Percentiles rank a stretch among this genome's conserved stretches.
These are phyloP conservation scores for Dorcus hopei DNA, from an alignment of 2,888 invertebrate genomes.

Conservation along the genomic window DNA sequence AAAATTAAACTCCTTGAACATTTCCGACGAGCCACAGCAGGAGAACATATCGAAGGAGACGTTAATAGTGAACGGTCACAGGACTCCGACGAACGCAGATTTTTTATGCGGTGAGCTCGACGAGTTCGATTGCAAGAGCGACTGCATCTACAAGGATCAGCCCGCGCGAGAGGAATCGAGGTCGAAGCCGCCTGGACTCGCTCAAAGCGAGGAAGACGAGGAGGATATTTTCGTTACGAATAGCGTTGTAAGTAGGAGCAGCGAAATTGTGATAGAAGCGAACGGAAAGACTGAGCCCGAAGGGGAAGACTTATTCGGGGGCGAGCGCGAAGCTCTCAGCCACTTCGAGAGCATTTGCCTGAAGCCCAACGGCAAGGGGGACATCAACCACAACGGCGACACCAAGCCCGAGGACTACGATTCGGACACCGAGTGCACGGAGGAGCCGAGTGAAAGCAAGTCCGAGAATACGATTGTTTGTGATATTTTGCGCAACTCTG, in stretches of 20 bases:
- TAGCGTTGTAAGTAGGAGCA: background rate
- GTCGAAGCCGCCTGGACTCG: constrained; percentile 46
- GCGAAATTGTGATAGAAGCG: background rate
- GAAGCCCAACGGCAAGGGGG: constrained; percentile 21
- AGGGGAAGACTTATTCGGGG: background rate
- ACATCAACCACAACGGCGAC: constrained; percentile 28
- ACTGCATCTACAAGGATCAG: constrained; percentile 41
- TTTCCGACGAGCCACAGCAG: constrained; percentile 10
- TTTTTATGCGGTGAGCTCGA: constrained; percentile 33
- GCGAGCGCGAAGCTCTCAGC: constrained; percentile 13
- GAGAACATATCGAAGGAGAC: constrained; percentile 21
- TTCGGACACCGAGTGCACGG: constrained; percentile 35
- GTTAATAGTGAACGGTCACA: constrained; percentile 6
- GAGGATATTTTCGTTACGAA: background rate
- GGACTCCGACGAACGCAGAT: constrained; percentile 20
- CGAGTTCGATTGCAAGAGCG: constrained; percentile 39
- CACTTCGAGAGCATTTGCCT: constrained; percentile 29
- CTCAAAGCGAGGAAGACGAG: constrained; percentile 12
- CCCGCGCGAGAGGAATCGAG: constrained; percentile 33
- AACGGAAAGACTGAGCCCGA: background rate
- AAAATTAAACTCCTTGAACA: constrained; percentile 16
- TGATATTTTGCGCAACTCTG: constrained; percentile 11
- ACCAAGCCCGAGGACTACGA: constrained; percentile 32
- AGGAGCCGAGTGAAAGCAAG: constrained; percentile 34
- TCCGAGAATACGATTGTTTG: constrained; percentile 38